Conservation (phyloP, 2,797 vertebrate genomes). For the Limnodromus scolopaceus region DNA sequence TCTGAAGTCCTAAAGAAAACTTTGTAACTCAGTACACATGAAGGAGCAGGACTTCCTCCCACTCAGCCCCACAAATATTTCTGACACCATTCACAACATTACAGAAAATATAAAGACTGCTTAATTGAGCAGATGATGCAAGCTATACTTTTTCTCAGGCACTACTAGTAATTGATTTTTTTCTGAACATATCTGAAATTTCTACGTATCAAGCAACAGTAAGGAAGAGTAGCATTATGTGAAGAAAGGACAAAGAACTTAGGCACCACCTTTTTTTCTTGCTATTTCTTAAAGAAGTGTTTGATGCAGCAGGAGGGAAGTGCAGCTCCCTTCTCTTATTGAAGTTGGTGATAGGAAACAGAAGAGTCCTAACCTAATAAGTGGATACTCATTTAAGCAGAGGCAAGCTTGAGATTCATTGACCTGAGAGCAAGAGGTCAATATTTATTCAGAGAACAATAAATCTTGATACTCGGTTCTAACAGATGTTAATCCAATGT, state of each 20-base stretch:
- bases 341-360: background rate
- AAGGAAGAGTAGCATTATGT: background rate
- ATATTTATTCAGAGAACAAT: constrained; percentile 62
- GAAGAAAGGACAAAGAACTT: background rate
- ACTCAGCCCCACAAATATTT: background rate
- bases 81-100: background rate
- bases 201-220: background rate
- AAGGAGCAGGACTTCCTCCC: background rate
- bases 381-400: constrained; percentile 30
- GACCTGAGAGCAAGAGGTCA: constrained; percentile 31
- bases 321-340: background rate
- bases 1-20: background rate
- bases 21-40: background rate
- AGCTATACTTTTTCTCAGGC: background rate
- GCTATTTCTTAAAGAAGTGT: background rate
- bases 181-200: background rate
- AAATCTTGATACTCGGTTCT: constrained; percentile 14
- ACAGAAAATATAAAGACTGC: background rate
- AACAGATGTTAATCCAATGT: constrained; percentile 50
- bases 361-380: background rate
- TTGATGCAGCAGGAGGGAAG: background rate
- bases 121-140: background rate
- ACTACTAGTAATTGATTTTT: background rate
- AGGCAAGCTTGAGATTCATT: constrained; percentile 50
- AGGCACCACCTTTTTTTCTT: background rate